phyloP scores from a whole-genome alignment of 2,888 invertebrate genomes.

The Eudasyphora cyanicolor region DNA sequence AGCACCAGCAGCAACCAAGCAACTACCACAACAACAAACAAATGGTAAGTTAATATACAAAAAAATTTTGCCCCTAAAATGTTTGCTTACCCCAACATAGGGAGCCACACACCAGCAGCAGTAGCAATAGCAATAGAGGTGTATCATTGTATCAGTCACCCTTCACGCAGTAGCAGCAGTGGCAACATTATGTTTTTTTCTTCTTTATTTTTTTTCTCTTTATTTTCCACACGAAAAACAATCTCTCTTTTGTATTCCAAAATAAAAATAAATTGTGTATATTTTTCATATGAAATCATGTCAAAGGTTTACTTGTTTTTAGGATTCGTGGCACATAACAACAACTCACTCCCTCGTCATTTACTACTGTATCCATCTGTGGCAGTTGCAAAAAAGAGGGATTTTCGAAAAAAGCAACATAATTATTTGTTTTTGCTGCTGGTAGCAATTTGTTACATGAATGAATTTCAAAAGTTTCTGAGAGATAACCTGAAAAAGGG shows the following conservation, averaged over 20 bases:
- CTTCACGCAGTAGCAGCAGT: no score
- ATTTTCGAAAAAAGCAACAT: background rate
- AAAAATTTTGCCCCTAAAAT: constrained; percentile 50
- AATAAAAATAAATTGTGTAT: constrained; percentile 37
- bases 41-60: constrained; percentile 63
- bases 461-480: constrained; percentile 40
- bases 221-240: background rate
- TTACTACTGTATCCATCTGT: no score
- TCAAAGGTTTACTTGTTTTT: constrained; percentile 57
- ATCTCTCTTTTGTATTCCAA: background rate
- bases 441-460: constrained; percentile 59
- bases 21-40: background rate
- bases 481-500: background rate
- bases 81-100: constrained; percentile 3
- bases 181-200: no score
- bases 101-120: background rate
- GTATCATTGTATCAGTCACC: no score
- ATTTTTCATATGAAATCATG: constrained; percentile 49
- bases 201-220: no score
- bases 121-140: background rate
- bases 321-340: constrained; percentile 5
- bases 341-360: no score
- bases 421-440: constrained; percentile 39
- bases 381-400: background rate
- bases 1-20: constrained; percentile 1